Conservation (phyloP, 2,797 vertebrate species). For the Numenius phaeopus region DNA sequence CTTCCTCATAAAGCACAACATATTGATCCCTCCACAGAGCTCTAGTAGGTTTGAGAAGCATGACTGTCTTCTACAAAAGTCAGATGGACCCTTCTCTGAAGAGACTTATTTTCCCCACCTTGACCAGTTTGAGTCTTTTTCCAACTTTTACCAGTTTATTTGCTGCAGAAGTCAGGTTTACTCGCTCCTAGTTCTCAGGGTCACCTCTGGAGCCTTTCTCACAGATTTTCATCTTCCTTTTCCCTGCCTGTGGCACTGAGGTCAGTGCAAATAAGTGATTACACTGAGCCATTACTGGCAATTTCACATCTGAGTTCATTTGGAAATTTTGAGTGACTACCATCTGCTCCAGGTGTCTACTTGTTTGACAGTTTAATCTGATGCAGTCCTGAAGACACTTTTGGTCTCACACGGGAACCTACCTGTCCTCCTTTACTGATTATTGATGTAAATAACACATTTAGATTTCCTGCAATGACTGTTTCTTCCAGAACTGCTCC, state of each 20-base stretch:
- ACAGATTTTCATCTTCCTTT: background rate
- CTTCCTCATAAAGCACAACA: background rate
- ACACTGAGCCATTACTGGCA: background rate
- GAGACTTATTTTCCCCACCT: rapidly evolving
- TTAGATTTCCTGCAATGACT: background rate
- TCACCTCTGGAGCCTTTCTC: background rate
- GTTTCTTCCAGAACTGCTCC: background rate
- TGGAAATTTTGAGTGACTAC: background rate
- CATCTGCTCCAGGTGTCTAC: background rate
- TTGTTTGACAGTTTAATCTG: background rate
- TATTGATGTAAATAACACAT: background rate
- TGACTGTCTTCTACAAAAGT: background rate
- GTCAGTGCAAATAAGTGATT: background rate
- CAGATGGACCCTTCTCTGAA: background rate
- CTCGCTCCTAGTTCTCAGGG: background rate
- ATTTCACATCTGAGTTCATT: background rate
- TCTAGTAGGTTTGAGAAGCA: background rate
- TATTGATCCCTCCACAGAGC: background rate
- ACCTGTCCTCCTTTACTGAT: background rate
- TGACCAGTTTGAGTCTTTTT: background rate
- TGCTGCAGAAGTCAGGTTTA: background rate
- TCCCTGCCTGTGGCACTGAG: background rate
- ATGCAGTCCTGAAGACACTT: background rate
- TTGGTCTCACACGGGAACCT: background rate
- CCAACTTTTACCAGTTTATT: background rate